These are phyloP conservation scores for Odocoileus virginianus DNA, from an alignment of 2,113 vertebrate genomes.

Conservation along the genomic window DNA sequence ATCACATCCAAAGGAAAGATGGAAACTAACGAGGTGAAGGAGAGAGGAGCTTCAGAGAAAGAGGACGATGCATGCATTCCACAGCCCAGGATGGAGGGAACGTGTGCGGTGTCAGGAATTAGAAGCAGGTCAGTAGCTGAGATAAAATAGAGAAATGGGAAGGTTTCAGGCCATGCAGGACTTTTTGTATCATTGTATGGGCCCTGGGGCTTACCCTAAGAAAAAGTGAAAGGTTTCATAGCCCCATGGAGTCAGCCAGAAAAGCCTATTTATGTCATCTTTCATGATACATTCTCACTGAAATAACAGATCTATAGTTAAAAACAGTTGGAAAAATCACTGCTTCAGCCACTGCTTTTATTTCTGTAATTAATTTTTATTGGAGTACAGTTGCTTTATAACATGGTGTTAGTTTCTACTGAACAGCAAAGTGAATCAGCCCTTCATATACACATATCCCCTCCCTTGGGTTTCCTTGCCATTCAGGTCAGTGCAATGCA, in stretches of 20 bases:
- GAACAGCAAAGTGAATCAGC: background rate
- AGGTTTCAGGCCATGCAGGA: rapidly evolving
- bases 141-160: background rate
- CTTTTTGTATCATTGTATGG: background rate
- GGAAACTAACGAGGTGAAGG: background rate
- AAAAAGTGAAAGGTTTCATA: background rate
- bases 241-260: background rate
- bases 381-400: background rate
- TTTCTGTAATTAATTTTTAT: background rate
- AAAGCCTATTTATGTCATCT: background rate
- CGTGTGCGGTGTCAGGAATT: background rate
- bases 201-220: background rate
- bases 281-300: background rate
- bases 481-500: background rate
- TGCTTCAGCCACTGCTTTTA: background rate
- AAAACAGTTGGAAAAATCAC: background rate
- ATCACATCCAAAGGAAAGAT: background rate
- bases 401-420: background rate
- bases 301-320: background rate
- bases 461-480: background rate
- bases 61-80: rapidly evolving
- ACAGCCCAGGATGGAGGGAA: background rate
- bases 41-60: background rate
- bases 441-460: background rate
- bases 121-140: background rate